Conservation (phyloP, 2,888 invertebrate species). For the Drosophila fulvimacula region DNA sequence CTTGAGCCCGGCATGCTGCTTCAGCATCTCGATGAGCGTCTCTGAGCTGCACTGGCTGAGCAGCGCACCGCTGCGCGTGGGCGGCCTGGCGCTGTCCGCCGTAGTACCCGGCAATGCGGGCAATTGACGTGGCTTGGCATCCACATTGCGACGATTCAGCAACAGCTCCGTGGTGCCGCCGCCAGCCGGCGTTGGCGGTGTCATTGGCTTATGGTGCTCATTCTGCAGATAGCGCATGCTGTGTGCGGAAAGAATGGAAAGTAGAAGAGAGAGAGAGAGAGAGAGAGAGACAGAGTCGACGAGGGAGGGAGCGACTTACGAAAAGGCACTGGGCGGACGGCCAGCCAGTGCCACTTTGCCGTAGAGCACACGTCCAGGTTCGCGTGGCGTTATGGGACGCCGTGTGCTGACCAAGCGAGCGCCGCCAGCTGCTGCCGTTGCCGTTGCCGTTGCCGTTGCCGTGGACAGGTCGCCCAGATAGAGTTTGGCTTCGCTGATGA, state of each 20-base stretch:
- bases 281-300: no score
- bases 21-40: conserved; percentile 83
- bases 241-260: neutral
- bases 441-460: conserved; percentile 16
- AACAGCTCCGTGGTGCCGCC: conserved; percentile 22
- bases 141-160: conserved; percentile 72
- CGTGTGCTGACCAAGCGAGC: conserved; percentile 88
- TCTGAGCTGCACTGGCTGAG: conserved; percentile 84
- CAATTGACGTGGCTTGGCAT: conserved; percentile 73
- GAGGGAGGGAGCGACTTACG: conserved; percentile 85
- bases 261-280: neutral
- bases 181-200: conserved; percentile 78
- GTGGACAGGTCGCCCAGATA: conserved; percentile 84
- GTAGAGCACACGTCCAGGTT: conserved; percentile 91
- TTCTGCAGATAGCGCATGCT: conserved; percentile 89
- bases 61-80: conserved; percentile 82
- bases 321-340: conserved; percentile 91
- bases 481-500: conserved; percentile 91
- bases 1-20: conserved; percentile 84
- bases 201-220: conserved; percentile 81
- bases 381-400: conserved; percentile 94
- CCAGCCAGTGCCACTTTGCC: conserved; percentile 86
- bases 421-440: conserved; percentile 71
- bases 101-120: conserved; percentile 54
- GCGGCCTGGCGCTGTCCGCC: conserved; percentile 33